These are phyloP conservation scores for Stomatorhinus walkeri DNA, from an alignment of 2,797 vertebrate species.

Conservation along the genomic window DNA sequence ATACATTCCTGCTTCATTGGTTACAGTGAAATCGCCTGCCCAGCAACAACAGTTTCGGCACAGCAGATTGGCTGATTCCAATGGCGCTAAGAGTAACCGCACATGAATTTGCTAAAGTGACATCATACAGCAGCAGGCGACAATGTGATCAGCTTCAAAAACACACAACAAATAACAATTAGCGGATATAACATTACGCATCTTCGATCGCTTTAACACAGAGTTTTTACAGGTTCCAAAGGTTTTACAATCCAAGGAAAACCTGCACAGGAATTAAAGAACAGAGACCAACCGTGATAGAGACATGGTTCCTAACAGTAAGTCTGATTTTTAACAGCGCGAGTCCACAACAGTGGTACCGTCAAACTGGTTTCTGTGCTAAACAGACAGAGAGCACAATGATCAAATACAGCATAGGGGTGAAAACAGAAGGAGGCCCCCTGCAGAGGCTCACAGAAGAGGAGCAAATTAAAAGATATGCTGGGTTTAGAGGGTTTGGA, in stretches of 20 bases:
- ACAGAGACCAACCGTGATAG: neutral
- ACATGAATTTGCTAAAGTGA: neutral
- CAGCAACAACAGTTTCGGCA: neutral
- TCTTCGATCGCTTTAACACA: neutral
- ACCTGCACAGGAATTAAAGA: neutral
- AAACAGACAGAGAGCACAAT: neutral
- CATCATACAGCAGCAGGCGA: neutral
- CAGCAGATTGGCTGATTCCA: neutral
- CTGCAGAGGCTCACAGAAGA: neutral
- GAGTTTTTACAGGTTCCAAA: neutral
- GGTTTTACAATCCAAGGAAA: neutral
- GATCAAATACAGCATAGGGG: neutral
- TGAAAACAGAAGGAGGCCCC: neutral
- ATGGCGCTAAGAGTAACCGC: neutral
- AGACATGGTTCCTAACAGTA: neutral
- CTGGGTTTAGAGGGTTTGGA: neutral
- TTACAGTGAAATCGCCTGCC: neutral
- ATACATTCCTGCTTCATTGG: neutral
- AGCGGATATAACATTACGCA: neutral
- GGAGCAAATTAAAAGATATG: neutral
- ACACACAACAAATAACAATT: neutral
- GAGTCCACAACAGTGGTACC: neutral
- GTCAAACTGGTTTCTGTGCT: neutral
- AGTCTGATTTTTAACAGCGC: neutral
- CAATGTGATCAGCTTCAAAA: neutral